A percentile compares a stretch with the other conserved stretches of the same genome.
phyloP scores from a whole-genome alignment of 1,140 invertebrate species.

The Pararge aegeria region DNA sequence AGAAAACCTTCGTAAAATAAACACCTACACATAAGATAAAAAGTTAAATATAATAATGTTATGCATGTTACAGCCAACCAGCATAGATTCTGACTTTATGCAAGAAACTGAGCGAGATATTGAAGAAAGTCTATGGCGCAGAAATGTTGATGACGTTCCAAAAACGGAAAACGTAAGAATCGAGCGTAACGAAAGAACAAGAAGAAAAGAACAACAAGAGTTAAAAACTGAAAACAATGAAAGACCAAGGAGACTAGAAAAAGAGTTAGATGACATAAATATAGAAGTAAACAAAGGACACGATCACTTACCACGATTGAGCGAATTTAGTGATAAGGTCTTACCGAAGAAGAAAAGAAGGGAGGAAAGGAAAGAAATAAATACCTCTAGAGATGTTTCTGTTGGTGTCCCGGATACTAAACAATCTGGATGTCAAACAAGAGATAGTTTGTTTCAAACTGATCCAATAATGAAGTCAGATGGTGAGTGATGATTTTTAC shows the following conservation, averaged over 20 bases:
- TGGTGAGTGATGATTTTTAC: slow-evolving; percentile 43
- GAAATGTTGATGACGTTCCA: slow-evolving; percentile 63
- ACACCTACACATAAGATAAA: too few relatives aligned
- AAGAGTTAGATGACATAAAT: neutral
- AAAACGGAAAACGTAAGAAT: slow-evolving; percentile 52
- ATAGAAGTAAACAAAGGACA: neutral
- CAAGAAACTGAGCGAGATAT: slow-evolving; percentile 63
- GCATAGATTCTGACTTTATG: slow-evolving; percentile 66
- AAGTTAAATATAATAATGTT: too few relatives aligned
- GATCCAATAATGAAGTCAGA: slow-evolving; percentile 63
- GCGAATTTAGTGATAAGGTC: slow-evolving; percentile 63
- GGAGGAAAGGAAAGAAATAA: slow-evolving; percentile 54
- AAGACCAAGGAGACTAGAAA: neutral
- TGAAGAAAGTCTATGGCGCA: slow-evolving; percentile 72
- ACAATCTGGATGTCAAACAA: slow-evolving; percentile 89
- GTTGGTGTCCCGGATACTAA: slow-evolving; percentile 83
- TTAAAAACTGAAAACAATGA: neutral
- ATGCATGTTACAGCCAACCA: slow-evolving; percentile 47
- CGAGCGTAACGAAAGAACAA: slow-evolving; percentile 59
- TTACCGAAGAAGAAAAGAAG: slow-evolving; percentile 54
- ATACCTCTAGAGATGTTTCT: slow-evolving; percentile 64
- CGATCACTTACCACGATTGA: too few relatives aligned
- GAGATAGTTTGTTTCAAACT: slow-evolving; percentile 86
- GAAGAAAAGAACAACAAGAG: slow-evolving; percentile 34
- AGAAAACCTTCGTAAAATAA: too few relatives aligned